Evolutionary conservation across 2,888 invertebrate species (phyloP).

Genomic region (Aquatica leii): DNA sequence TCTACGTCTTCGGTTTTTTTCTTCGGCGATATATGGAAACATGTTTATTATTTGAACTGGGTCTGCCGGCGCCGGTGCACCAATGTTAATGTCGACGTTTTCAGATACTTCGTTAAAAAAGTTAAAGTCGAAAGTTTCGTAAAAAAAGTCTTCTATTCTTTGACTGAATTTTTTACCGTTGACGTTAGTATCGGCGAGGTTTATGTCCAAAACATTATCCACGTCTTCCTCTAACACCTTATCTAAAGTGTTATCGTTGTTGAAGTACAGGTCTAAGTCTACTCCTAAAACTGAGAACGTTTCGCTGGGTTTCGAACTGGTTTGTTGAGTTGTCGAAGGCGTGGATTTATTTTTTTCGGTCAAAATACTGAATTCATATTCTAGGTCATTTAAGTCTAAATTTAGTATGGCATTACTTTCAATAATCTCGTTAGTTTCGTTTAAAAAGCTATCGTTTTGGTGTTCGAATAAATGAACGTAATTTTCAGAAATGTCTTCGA

Average conservation of each 20-base stretch:
- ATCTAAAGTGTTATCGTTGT: constrained; percentile 41
- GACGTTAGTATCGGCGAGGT: constrained; percentile 12
- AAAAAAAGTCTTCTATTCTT: constrained; percentile 46
- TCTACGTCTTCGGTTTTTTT: constrained; percentile 56
- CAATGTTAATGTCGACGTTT: constrained; percentile 33
- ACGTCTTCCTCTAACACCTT: constrained; percentile 46
- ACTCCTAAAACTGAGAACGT: constrained; percentile 51
- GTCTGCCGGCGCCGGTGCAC: constrained; percentile 27
- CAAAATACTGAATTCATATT: constrained; percentile 17
- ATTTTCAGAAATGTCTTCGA: constrained; percentile 30
- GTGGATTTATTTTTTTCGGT: constrained; percentile 8
- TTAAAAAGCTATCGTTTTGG: constrained; percentile 32
- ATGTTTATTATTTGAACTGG: constrained; percentile 49
- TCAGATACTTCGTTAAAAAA: constrained; percentile 40
- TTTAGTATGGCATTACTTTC: constrained; percentile 11
- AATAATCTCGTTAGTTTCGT: neutral
- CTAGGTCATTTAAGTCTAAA: constrained; percentile 22
- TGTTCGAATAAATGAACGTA: constrained; percentile 33
- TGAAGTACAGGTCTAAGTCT: constrained; percentile 49
- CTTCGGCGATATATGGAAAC: constrained; percentile 58
- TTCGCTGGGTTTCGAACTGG: neutral
- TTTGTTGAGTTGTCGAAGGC: neutral
- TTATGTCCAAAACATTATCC: constrained; percentile 35
- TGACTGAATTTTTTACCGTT: constrained; percentile 26
- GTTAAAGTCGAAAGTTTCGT: constrained; percentile 44